Conservation (phyloP, 2,888 invertebrate genomes). For the Caenorhabditis angaria region DNA sequence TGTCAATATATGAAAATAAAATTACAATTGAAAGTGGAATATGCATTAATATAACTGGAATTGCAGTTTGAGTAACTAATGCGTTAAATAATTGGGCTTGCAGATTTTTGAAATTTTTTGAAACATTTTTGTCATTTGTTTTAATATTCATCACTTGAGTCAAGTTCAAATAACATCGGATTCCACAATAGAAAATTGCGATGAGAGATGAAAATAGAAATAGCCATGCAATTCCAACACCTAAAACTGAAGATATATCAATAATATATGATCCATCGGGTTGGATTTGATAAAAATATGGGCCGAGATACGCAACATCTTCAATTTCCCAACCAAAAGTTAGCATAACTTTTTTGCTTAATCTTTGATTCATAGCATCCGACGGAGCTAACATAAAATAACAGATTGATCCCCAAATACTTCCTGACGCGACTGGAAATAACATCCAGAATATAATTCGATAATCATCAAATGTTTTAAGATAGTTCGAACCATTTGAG, state of each 20-base stretch:
- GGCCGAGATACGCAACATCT: not conserved
- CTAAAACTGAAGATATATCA: not conserved
- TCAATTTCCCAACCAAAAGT: not conserved
- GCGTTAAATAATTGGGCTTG: not conserved
- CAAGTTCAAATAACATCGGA: conserved; percentile 21
- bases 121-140: not conserved
- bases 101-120: not conserved
- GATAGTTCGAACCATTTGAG: not conserved
- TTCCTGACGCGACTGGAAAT: not conserved
- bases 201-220: conserved; percentile 13
- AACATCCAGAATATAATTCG: not conserved
- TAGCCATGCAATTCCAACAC: not conserved
- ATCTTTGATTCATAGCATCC: not conserved
- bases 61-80: conserved; percentile 9
- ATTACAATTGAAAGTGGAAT: conserved; percentile 22
- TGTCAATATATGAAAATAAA: conserved; percentile 21
- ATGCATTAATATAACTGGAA: conserved; percentile 25
- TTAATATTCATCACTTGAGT: not conserved
- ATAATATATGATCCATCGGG: not conserved
- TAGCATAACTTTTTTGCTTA: not conserved
- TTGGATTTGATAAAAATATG: not conserved
- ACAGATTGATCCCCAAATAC: not conserved
- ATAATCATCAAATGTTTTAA: not conserved
- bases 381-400: not conserved
- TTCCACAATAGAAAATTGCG: conserved; percentile 26